phyloP scores from a whole-genome alignment of 2,888 invertebrate species.

The Ceramica pisi region DNA sequence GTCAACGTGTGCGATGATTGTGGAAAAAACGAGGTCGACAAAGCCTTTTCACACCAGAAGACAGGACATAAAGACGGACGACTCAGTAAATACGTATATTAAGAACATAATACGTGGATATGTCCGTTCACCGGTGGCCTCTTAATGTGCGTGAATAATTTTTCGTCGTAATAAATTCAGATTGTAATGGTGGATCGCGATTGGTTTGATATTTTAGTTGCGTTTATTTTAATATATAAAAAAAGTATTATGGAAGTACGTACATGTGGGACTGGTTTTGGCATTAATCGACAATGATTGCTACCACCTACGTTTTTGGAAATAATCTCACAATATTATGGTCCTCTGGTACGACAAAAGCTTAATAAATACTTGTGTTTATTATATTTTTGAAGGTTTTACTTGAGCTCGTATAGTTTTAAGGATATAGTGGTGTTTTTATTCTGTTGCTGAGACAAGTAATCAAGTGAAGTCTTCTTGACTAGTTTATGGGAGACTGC shows the following conservation, averaged over 20 bases:
- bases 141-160: conserved; percentile 89
- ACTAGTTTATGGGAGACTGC: not conserved
- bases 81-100: conserved; percentile 77
- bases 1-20: conserved; percentile 90
- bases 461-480: conserved; percentile 18
- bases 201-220: conserved; percentile 84
- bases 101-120: conserved; percentile 76
- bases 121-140: conserved; percentile 76
- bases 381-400: conserved; percentile 74
- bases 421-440: conserved; percentile 18
- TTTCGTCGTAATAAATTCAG: conserved; percentile 90
- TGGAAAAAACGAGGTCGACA: conserved; percentile 87
- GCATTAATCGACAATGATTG: conserved; percentile 77
- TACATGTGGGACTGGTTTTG: conserved; percentile 77
- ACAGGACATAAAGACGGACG: conserved; percentile 83
- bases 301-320: conserved; percentile 79
- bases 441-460: conserved; percentile 36
- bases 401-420: conserved; percentile 55
- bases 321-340: conserved; percentile 76
- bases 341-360: conserved; percentile 76
- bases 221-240: conserved; percentile 80
- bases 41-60: conserved; percentile 87
- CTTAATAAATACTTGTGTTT: conserved; percentile 78
- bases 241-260: conserved; percentile 73
- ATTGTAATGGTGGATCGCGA: conserved; percentile 87